These are phyloP conservation scores for Spodoptera littoralis DNA, from an alignment of 2,888 invertebrate genomes.

Conservation along the genomic window DNA sequence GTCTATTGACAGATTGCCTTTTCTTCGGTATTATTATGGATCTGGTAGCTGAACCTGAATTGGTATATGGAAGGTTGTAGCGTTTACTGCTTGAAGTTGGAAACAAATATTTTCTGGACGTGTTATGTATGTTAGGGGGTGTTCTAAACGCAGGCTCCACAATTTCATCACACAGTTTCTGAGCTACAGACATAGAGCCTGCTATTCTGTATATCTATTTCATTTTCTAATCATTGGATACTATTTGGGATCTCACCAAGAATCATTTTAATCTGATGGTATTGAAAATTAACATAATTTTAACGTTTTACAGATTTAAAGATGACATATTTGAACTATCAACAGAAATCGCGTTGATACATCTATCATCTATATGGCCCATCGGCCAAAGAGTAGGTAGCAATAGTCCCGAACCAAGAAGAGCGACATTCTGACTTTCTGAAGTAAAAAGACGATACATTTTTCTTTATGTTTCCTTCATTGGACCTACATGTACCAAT, in stretches of 20 bases:
- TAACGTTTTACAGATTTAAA: neutral
- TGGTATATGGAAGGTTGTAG: conserved; percentile 8
- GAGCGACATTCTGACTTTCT: no score
- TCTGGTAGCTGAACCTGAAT: conserved; percentile 50
- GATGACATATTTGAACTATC: no score
- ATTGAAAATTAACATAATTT: conserved; percentile 7
- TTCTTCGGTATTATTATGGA: conserved; percentile 66
- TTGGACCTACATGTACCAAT: no score
- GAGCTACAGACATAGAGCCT: conserved; percentile 71
- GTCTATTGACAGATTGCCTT: conserved; percentile 62
- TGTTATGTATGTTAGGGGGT: neutral
- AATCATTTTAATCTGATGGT: conserved; percentile 8
- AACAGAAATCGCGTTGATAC: no score
- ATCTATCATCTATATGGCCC: no score
- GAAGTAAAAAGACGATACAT: no score
- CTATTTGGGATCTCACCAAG: conserved; percentile 1
- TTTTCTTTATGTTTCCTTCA: no score
- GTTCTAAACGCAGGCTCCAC: conserved; percentile 65
- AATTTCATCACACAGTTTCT: conserved; percentile 72
- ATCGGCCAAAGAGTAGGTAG: no score
- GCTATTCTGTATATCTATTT: conserved; percentile 7
- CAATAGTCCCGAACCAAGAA: no score
- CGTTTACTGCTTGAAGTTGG: conserved; percentile 30
- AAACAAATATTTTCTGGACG: conserved; percentile 14
- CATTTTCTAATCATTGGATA: conserved; percentile 1